Evolutionary conservation across 2,113 vertebrate species (phyloP).

Genomic region (Kryptolebias marmoratus): DNA sequence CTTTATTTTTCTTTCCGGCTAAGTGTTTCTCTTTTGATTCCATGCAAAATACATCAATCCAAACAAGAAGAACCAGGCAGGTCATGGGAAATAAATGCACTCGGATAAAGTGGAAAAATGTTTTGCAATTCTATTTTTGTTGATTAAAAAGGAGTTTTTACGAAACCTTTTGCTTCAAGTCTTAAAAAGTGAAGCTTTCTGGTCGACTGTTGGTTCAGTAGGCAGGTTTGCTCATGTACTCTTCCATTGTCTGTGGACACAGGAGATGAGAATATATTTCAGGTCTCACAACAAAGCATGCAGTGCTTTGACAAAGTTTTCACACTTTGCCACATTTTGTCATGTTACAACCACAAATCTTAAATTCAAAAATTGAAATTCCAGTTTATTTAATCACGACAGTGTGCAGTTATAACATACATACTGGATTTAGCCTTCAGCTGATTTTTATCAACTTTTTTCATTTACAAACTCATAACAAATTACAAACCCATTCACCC

Average conservation of each 20-base stretch:
- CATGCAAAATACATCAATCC: neutral
- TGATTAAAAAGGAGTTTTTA: constrained; percentile 16
- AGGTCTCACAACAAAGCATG: constrained; percentile 4
- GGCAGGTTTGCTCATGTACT: constrained; percentile 92
- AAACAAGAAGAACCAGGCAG: neutral
- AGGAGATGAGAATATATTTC: constrained; percentile 24
- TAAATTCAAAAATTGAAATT: no score
- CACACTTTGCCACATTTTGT: no score
- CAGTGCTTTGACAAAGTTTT: no score
- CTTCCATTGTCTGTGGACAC: constrained; percentile 89
- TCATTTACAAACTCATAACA: no score
- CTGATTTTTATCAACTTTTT: no score
- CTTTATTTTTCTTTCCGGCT: constrained; percentile 79
- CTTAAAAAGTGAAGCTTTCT: constrained; percentile 7
- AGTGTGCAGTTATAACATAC: no score
- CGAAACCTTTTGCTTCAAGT: constrained; percentile 4
- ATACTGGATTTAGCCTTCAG: no score
- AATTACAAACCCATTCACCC: no score
- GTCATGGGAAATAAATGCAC: no score
- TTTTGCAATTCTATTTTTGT: neutral
- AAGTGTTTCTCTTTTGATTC: constrained; percentile 69
- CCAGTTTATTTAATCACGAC: no score
- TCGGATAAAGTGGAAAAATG: no score
- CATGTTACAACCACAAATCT: no score
- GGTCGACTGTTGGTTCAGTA: constrained; percentile 68